A percentile compares a stretch with the other conserved stretches of the same genome.
phyloP scores from a whole-genome alignment of 2,888 invertebrate species.

The Watsonalla binaria region DNA sequence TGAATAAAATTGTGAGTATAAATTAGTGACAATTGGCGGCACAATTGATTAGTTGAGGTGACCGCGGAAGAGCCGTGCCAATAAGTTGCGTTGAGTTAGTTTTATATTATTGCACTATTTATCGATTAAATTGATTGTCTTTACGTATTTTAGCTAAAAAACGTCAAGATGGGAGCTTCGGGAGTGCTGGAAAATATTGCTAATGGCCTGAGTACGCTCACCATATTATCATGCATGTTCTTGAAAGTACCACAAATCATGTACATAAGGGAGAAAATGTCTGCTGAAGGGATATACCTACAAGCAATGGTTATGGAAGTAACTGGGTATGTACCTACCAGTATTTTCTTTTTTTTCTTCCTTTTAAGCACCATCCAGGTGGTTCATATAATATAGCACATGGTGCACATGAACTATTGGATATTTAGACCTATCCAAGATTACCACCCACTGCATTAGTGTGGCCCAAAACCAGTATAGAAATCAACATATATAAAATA shows the following conservation, averaged over 20 bases:
- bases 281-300: slow-evolving; percentile 83
- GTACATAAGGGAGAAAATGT: slow-evolving; percentile 80
- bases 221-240: slow-evolving; percentile 86
- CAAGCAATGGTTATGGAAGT: slow-evolving; percentile 83
- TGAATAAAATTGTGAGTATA: too few species aligned
- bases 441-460: too few species aligned
- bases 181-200: slow-evolving; percentile 33
- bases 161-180: slow-evolving; percentile 29
- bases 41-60: slow-evolving; percentile 26
- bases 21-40: slow-evolving; percentile 27
- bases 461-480: too few species aligned
- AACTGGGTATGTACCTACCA: slow-evolving; percentile 76
- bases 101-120: background rate
- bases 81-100: slow-evolving; percentile 3
- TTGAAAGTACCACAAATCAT: slow-evolving; percentile 91
- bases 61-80: slow-evolving; percentile 25
- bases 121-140: background rate
- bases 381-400: background rate
- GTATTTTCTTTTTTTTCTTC: background rate
- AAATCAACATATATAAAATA: too few species aligned
- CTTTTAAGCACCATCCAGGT: background rate
- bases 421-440: too few species aligned
- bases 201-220: slow-evolving; percentile 81
- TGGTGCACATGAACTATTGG: too few species aligned
- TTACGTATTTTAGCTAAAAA: background rate